Evolutionary conservation across 2,888 invertebrate species (phyloP).

Genomic region (Eupithecia centaureata): DNA sequence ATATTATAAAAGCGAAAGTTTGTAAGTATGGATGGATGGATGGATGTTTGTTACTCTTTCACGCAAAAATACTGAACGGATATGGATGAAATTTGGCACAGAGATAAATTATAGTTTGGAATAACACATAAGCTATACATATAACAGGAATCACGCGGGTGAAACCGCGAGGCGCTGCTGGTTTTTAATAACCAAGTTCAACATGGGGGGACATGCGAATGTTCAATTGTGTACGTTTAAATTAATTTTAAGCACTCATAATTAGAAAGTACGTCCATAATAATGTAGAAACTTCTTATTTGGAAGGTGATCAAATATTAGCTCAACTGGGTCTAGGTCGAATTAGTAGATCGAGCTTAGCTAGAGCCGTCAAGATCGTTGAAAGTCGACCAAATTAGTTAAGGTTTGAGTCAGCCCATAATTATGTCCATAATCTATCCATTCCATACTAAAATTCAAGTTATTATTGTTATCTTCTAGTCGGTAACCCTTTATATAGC

Average conservation of each 20-base stretch:
- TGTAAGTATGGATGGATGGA: too few relatives aligned
- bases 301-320: conserved; percentile 20
- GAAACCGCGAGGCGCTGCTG: too few relatives aligned
- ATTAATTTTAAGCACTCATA: conserved; percentile 4
- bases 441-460: not conserved
- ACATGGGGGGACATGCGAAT: too few relatives aligned
- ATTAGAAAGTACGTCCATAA: conserved; percentile 30
- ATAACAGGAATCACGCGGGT: too few relatives aligned
- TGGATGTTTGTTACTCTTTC: too few relatives aligned
- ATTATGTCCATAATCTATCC: not conserved
- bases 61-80: too few relatives aligned
- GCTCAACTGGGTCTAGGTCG: conserved; percentile 33
- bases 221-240: not conserved
- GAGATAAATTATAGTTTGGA: too few relatives aligned
- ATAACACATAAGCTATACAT: too few relatives aligned
- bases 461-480: not conserved
- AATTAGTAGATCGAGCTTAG: conserved; percentile 26
- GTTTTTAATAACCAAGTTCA: too few relatives aligned
- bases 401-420: not conserved
- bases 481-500: not conserved
- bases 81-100: too few relatives aligned
- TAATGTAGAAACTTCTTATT: conserved; percentile 14
- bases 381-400: conserved; percentile 15
- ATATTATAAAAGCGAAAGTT: too few relatives aligned
- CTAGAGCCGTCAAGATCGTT: conserved; percentile 17